A percentile compares a stretch with the other conserved stretches of the same genome.
phyloP scores from a whole-genome alignment of 2,888 invertebrate genomes.

The Myathropa florea region DNA sequence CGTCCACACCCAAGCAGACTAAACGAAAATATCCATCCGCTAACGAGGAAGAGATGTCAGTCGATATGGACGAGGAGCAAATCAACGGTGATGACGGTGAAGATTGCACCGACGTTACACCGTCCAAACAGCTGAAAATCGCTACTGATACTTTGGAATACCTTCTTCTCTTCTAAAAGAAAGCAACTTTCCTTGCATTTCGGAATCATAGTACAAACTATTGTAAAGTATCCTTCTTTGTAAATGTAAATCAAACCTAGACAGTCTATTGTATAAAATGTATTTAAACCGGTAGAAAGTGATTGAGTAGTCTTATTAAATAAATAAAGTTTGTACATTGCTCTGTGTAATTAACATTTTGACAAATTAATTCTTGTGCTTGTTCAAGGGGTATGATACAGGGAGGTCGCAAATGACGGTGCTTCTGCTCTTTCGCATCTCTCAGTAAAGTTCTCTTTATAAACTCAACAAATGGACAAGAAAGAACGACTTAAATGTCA shows the following conservation, averaged over 20 bases:
- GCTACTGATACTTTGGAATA: slow-evolving; percentile 26
- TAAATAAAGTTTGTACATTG: background rate
- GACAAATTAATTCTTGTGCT: too few species aligned
- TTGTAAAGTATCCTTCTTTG: background rate
- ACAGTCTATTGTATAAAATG: too few species aligned
- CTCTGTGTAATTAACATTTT: too few species aligned
- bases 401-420: too few species aligned
- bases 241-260: background rate
- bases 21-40: background rate
- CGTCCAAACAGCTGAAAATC: background rate
- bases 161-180: slow-evolving; percentile 19
- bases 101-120: background rate
- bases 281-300: background rate
- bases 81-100: background rate
- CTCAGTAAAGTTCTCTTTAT: too few species aligned
- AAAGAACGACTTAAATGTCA: too few species aligned
- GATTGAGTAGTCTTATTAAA: background rate
- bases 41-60: background rate
- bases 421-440: too few species aligned
- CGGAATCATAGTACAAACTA: slow-evolving; percentile 17
- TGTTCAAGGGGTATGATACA: too few species aligned
- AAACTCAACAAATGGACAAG: too few species aligned
- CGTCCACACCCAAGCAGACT: slow-evolving; percentile 44
- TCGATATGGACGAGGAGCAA: background rate
- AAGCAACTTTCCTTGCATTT: background rate